Base-by-base conservation (phyloP, 1,140 invertebrate genomes). In the Bombus soroeensis region DNA sequence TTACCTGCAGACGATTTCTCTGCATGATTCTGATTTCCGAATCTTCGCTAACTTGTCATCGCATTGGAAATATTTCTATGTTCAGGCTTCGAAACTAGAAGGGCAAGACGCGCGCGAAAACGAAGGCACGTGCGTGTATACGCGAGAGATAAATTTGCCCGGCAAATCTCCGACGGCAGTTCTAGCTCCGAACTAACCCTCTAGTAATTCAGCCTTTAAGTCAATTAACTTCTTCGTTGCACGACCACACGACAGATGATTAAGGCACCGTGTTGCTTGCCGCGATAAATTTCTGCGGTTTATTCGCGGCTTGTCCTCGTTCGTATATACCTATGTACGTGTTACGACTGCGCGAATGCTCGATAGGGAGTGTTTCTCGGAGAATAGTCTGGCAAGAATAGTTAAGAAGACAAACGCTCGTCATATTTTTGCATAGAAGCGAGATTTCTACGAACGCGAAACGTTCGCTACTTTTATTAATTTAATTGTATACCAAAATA, bases 191-290 rank as follows among this genome's bases (percentile, higher is more conserved):
- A 81, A 73, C 78, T 73, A 85, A 85, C 77, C 83, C 71, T 68
- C 32, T 59, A 47, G 83, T 85, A 85, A 85, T 85, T 81, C 83
- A 81, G 77, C 83, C 83, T 73, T 85, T 85, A 85, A 85, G 83
- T 85, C 75, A 85, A 77, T 76, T 84, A 85, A 85, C 66, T 68
- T 68, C 75, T 85, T 78, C 76, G 79, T 77, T 82, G 85, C 64
- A 22, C 72, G 78, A 39, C 76, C 72, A 72, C 83, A 64, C 72
- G 72, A 84, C 78, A 53, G 78, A 81, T 72, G 68, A 85, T 85
- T 85, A 85, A 81, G 77, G 77, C 70, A 32, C 57, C 83, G 77
- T 85, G 83, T 81, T 72, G 34, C 83, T 66, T 47, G 77, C 68
- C 76, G 34, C 77, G 83, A 85, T 81, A 85, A 85, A 73, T 85